phyloP scores from a whole-genome alignment of 2,888 invertebrate genomes.

The Polyommatus icarus region DNA sequence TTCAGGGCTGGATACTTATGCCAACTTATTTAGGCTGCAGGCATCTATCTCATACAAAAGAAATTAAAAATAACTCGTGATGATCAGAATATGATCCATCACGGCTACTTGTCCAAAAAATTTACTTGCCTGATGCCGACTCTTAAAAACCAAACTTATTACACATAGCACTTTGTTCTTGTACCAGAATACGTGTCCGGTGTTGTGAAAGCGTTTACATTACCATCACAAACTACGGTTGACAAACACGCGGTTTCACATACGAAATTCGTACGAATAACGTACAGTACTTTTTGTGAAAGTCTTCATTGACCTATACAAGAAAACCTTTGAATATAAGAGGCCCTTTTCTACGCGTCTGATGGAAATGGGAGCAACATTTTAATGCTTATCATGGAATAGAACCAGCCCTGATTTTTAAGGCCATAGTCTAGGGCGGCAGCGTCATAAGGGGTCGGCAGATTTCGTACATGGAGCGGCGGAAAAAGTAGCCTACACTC shows the following conservation, averaged over 20 bases:
- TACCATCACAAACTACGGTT: constrained; percentile 40
- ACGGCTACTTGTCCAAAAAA: background rate
- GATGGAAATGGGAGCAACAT: too few relatives aligned
- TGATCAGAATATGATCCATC: background rate
- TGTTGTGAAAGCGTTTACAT: constrained; percentile 57
- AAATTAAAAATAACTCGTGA: background rate
- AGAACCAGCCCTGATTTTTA: too few relatives aligned
- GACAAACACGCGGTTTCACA: constrained; percentile 41
- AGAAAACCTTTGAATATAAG: background rate
- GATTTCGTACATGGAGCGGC: too few relatives aligned
- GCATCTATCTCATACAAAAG: too few relatives aligned
- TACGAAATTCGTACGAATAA: constrained; percentile 23
- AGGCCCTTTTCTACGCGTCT: too few relatives aligned
- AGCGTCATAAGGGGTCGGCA: too few relatives aligned
- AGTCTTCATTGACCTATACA: background rate
- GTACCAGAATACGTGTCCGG: constrained; percentile 51
- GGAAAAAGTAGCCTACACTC: too few relatives aligned
- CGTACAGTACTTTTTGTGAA: constrained; percentile 3
- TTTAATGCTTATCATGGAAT: too few relatives aligned
- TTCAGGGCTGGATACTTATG: too few relatives aligned
- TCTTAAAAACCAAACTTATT: background rate
- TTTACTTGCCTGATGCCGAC: too few relatives aligned
- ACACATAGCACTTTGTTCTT: constrained; percentile 66
- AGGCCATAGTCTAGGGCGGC: too few relatives aligned
- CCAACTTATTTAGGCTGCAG: too few relatives aligned